These are phyloP conservation scores for Phylloscopus whistleri DNA, from an alignment of 2,113 vertebrate genomes.

Conservation along the genomic window DNA sequence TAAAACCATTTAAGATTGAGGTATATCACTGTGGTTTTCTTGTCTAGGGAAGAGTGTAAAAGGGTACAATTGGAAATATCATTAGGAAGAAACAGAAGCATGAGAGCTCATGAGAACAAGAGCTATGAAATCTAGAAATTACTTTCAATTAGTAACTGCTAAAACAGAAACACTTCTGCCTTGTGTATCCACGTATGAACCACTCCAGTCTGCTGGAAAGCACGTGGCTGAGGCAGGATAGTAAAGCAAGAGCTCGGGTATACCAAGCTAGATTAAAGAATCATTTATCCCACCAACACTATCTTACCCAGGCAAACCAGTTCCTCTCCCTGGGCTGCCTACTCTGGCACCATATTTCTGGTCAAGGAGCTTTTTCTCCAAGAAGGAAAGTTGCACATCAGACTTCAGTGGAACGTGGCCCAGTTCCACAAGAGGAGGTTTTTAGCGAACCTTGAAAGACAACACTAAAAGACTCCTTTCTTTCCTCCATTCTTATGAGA, in stretches of 20 bases:
- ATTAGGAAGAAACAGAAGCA: neutral
- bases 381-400: neutral
- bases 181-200: accelerated
- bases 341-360: neutral
- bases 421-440: neutral
- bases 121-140: neutral
- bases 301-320: neutral
- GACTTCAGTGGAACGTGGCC: accelerated
- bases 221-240: accelerated
- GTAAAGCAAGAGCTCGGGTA: neutral
- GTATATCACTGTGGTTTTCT: neutral
- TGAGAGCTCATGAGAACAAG: neutral
- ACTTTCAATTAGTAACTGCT: neutral
- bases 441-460: neutral
- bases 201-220: neutral
- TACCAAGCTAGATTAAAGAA: neutral
- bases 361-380: neutral
- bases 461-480: neutral
- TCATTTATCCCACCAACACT: neutral
- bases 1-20: neutral
- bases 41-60: neutral
- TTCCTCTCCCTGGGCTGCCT: neutral
- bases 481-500: neutral
- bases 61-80: neutral
- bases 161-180: neutral